phyloP scores from a whole-genome alignment of 1,140 invertebrate genomes.

The Philotrypesis tridentata region DNA sequence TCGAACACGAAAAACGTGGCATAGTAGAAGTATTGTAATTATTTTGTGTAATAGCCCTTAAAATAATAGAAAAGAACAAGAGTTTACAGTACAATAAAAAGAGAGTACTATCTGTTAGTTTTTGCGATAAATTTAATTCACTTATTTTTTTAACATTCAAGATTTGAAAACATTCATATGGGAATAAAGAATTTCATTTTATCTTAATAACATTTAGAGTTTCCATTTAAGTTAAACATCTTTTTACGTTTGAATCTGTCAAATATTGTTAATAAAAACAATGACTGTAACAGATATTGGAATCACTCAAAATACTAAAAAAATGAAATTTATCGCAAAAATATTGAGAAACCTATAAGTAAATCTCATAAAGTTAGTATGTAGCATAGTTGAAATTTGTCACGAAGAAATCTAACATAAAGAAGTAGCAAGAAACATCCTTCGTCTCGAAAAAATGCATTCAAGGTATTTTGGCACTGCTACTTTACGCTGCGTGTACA shows the following conservation, averaged over 20 bases:
- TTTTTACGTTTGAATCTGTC: too few species aligned
- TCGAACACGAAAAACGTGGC: conserved; percentile 43
- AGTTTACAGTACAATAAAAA: neutral
- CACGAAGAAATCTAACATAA: conserved; percentile 20
- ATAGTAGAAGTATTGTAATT: conserved; percentile 52
- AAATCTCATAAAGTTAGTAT: neutral
- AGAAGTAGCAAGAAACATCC: conserved; percentile 41
- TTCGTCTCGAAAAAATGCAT: conserved; percentile 37
- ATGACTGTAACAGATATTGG: neutral
- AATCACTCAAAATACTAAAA: neutral
- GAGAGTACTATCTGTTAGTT: too few species aligned
- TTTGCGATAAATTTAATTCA: neutral
- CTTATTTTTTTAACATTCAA: neutral
- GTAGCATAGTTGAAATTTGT: neutral
- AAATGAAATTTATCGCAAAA: neutral
- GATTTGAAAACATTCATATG: too few species aligned
- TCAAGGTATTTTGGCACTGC: conserved; percentile 51
- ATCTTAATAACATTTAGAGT: too few species aligned
- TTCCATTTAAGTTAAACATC: too few species aligned
- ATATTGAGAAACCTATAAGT: neutral
- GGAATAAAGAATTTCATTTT: too few species aligned
- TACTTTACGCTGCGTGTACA: conserved; percentile 69
- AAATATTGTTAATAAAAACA: neutral
- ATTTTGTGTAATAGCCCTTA: conserved; percentile 34
- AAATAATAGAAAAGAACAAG: neutral